A percentile compares a stretch with the other conserved stretches of the same genome.
phyloP scores from a whole-genome alignment of 2,888 invertebrate genomes.

The Chalcis sispes region DNA sequence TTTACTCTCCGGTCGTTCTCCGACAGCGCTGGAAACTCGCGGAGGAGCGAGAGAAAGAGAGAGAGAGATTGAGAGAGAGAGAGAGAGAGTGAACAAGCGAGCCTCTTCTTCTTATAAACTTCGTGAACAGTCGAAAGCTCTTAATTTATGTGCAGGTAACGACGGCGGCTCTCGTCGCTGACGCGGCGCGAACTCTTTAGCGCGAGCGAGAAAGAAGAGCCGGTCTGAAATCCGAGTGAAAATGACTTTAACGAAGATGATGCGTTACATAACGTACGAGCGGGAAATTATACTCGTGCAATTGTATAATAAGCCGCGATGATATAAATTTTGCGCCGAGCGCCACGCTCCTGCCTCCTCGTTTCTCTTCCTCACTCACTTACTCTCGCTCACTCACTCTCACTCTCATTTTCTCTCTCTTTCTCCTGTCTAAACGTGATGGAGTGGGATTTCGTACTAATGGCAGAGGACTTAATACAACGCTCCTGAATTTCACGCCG shows the following conservation, averaged over 20 bases:
- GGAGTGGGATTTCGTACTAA: too few species aligned
- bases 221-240: constrained; percentile 19
- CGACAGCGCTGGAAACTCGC: background rate
- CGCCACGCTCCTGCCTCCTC: background rate
- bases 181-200: constrained; percentile 10
- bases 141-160: constrained; percentile 45
- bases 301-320: constrained; percentile 10
- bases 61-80: too few species aligned
- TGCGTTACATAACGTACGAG: constrained; percentile 25
- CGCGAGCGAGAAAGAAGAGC: background rate
- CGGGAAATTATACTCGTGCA: constrained; percentile 17
- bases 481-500: too few species aligned
- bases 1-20: constrained; percentile 29
- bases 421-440: too few species aligned
- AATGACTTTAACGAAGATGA: constrained; percentile 31
- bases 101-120: constrained; percentile 34
- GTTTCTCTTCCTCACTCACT: background rate
- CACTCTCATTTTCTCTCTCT: too few species aligned
- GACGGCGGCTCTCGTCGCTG: background rate
- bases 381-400: background rate
- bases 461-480: too few species aligned
- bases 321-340: constrained; percentile 2
- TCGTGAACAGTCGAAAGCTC: constrained; percentile 43
- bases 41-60: too few species aligned
- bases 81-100: background rate